Percentiles rank a stretch among this genome's conserved stretches.
Conservation (phyloP, 1,140 invertebrate genomes). For the Cotesia glomerata region DNA sequence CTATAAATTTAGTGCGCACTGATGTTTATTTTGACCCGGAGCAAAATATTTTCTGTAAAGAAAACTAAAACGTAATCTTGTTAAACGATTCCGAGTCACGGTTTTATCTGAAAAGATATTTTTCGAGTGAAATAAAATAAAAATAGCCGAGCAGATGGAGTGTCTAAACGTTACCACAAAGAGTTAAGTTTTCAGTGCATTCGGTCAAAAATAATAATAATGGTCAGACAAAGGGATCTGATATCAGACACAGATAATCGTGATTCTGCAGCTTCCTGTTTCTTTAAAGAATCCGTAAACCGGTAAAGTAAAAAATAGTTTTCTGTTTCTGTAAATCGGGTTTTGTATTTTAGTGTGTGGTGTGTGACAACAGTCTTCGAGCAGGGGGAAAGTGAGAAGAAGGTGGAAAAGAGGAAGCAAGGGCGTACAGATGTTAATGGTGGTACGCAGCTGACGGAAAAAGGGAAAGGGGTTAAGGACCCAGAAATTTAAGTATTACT, state of each 20-base stretch:
- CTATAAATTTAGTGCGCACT: no score
- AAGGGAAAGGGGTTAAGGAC: constrained; percentile 63
- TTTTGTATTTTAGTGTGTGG: background rate
- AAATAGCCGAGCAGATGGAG: no score
- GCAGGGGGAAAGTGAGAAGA: background rate
- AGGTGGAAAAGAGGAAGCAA: constrained; percentile 7
- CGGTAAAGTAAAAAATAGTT: background rate
- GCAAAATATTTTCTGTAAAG: no score
- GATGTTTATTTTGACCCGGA: no score
- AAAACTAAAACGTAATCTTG: no score
- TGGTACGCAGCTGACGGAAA: constrained; percentile 57
- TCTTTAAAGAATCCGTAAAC: background rate
- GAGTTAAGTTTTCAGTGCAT: background rate
- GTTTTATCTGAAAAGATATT: no score
- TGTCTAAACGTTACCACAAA: background rate
- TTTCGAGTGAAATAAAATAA: no score
- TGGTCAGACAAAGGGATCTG: background rate
- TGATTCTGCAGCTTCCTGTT: background rate
- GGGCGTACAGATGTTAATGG: constrained; percentile 57
- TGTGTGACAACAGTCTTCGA: background rate
- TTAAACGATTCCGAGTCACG: no score
- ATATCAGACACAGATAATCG: background rate
- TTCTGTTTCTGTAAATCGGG: background rate
- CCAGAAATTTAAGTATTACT: constrained; percentile 30
- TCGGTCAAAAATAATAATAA: background rate